Base-by-base conservation (phyloP, 2,888 invertebrate genomes). In the Amiota mariae region DNA sequence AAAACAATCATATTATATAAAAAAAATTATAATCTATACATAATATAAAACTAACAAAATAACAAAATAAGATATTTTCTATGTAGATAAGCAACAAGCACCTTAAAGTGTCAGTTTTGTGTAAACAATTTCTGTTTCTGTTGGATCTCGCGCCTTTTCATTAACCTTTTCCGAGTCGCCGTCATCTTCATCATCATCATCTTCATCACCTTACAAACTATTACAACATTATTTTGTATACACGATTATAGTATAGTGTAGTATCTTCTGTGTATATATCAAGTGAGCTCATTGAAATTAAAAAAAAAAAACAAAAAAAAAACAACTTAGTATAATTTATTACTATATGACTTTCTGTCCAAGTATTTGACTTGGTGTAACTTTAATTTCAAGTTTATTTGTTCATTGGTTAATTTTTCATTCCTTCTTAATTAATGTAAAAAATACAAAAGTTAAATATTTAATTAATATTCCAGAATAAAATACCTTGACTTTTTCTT, bases 361-460 rank as follows among this genome's bases (percentile, higher is more conserved):
- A 9, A 51, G 11, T 48, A 13, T 20, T 47, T 18, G n/a, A 47
- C 47, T 13, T 67, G 72, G 36, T 36, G 36, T 36, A 36, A 71
- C 64, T 73, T 15, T 20, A 66, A 13, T 67, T 63, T 72, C 56
- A 70, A 68, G 54, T 59, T 48, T 48, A 36, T 24, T 46, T 64
- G 1, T 59, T 67, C 54, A 15, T 64, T n/a, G 64, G 47, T 64
- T 64, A 48, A 24, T 36, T 6, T 6, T 36, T 36, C 36, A 36
- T 36, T 36, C 36, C 36, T 36, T 36, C 36, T 36, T 36, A 36
- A 36, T 36, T 36, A 36, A 36, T 36, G 36, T 36, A 36, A 36
- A 36, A 36, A 36, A 36, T 36, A 36, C 36, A 36, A 6, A 36
- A 36, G 36, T 36, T 36, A 36, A 36, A 36, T 36, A 36, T 36